Evolutionary conservation across 2,113 vertebrate genomes (phyloP).

Genomic region (Pterocles orientalis): DNA sequence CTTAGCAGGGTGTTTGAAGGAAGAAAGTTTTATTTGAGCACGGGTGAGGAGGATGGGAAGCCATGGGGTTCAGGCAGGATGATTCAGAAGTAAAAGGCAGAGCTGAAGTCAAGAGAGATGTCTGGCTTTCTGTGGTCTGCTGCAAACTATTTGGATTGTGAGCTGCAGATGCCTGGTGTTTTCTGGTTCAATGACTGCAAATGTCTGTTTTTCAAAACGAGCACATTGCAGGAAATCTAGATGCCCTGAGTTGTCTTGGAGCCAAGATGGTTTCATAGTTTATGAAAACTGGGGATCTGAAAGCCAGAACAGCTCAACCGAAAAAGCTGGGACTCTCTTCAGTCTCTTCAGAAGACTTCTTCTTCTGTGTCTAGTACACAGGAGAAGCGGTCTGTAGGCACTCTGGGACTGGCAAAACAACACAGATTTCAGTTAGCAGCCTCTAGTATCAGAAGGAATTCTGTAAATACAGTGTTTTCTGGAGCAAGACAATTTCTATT

Average conservation of each 20-base stretch:
- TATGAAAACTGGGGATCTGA: not conserved
- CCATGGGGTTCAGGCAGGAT: not conserved
- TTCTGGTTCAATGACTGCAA: not conserved
- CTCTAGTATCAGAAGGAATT: not conserved
- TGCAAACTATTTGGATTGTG: not conserved
- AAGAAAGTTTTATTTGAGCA: not conserved
- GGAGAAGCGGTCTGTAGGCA: not conserved
- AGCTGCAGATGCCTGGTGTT: not conserved
- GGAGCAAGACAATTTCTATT: not conserved
- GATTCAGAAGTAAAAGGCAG: not conserved
- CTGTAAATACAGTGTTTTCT: not conserved
- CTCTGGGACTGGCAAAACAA: not conserved
- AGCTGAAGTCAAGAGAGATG: not conserved
- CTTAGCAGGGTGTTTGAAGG: not conserved
- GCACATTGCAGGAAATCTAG: not conserved
- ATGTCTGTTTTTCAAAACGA: not conserved
- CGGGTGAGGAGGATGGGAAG: not conserved
- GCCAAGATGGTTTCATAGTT: not conserved
- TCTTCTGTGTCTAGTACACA: not conserved
- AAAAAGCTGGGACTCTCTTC: not conserved
- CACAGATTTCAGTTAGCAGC: not conserved
- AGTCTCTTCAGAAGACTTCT: no score
- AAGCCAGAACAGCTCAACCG: not conserved
- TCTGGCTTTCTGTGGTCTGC: not conserved
- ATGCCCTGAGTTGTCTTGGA: not conserved